A percentile compares a stretch with the other conserved stretches of the same genome.
Evolutionary conservation across 2,888 invertebrate species (phyloP).

Genomic region (Parthenolecanium corni): DNA sequence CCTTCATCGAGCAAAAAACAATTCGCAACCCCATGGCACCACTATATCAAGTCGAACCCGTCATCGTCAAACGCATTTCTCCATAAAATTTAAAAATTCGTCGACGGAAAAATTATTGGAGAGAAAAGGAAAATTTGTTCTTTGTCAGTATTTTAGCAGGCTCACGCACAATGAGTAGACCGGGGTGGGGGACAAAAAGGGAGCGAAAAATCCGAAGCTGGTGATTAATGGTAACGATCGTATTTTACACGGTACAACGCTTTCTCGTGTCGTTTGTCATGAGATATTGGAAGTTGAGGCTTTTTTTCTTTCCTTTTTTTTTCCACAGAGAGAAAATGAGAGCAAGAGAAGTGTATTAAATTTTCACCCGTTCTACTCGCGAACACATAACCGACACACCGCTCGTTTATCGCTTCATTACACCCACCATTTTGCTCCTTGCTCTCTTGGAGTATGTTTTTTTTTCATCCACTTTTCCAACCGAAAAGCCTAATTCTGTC

Average conservation of each 20-base stretch:
- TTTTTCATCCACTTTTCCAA: not conserved
- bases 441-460: not conserved
- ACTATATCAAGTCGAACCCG: no score
- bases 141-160: not conserved
- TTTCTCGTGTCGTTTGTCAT: conserved; percentile 24
- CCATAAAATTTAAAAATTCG: no score
- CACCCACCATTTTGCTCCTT: conserved; percentile 16
- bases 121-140: not conserved
- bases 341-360: not conserved
- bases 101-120: not conserved
- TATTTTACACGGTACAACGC: conserved; percentile 24
- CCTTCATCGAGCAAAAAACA: no score
- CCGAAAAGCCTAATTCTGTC: no score
- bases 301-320: no score
- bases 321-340: not conserved
- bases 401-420: conserved; percentile 26
- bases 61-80: no score
- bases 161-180: not conserved
- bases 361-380: no score
- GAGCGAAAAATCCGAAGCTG: not conserved
- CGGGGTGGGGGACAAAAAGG: no score
- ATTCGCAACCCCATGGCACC: no score
- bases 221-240: conserved; percentile 24
- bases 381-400: conserved; percentile 5
- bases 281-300: conserved; percentile 11